Conservation (phyloP, 2,888 invertebrate genomes). For the Thysanoteuthis rhombus region DNA sequence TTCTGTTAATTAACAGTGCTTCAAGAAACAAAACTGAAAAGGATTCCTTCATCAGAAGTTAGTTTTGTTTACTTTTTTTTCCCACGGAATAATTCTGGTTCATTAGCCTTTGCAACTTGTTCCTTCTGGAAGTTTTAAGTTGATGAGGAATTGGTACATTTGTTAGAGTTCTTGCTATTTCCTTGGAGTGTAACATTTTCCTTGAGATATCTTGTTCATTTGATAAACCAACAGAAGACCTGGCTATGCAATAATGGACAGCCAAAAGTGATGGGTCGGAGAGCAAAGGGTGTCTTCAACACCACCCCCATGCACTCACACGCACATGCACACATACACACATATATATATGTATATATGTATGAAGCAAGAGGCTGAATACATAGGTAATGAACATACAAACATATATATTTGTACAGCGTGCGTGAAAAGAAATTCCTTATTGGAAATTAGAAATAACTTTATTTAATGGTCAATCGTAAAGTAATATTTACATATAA, state of each 20-base stretch:
- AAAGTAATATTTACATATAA: too few species aligned
- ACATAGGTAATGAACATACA: too few species aligned
- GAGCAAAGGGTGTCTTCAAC: too few species aligned
- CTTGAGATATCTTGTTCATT: not conserved
- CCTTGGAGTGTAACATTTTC: not conserved
- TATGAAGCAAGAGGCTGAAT: too few species aligned
- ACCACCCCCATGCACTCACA: not conserved
- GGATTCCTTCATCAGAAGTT: not conserved
- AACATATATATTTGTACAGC: too few species aligned
- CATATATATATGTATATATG: too few species aligned
- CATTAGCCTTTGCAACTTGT: not conserved
- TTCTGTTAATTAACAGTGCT: constrained; percentile 12
- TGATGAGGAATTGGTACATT: constrained; percentile 12
- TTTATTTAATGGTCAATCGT: too few species aligned
- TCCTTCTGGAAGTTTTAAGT: not conserved
- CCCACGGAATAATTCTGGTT: not conserved
- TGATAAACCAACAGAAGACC: not conserved
- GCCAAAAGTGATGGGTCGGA: not conserved
- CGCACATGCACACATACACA: not conserved
- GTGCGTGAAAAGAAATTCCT: too few species aligned
- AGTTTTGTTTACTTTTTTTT: not conserved
- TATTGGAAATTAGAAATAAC: too few species aligned
- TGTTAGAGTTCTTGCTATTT: not conserved
- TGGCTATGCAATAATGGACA: not conserved
- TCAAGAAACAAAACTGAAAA: not conserved